These are phyloP conservation scores for Lypha dubia DNA, from an alignment of 2,888 invertebrate species.

Conservation along the genomic window DNA sequence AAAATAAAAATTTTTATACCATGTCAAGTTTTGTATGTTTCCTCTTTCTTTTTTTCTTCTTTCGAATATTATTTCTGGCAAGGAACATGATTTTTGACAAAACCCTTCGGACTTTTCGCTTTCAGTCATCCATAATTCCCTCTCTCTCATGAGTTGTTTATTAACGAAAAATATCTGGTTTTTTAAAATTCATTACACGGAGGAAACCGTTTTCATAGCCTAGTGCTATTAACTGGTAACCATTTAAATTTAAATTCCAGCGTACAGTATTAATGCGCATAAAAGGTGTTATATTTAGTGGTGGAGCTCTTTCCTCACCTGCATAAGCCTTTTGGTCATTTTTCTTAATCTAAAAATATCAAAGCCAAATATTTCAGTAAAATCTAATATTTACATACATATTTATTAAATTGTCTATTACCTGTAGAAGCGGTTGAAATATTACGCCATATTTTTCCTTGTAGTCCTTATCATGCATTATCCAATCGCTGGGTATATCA, in stretches of 20 bases:
- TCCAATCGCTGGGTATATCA: constrained; percentile 35
- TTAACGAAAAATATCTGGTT: constrained; percentile 5
- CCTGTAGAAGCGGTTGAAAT: constrained; percentile 75
- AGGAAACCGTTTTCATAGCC: constrained; percentile 82
- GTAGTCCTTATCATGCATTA: constrained; percentile 74
- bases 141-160: neutral
- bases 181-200: constrained; percentile 76
- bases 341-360: constrained; percentile 24
- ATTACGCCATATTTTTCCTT: constrained; percentile 79
- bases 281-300: constrained; percentile 72
- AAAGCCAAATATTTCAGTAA: neutral
- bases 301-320: constrained; percentile 72
- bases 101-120: neutral
- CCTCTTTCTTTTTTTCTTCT: too few species aligned
- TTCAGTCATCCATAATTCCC: neutral
- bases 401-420: constrained; percentile 49
- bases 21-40: too few species aligned
- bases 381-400: neutral
- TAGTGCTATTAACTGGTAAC: constrained; percentile 76
- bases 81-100: neutral
- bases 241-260: constrained; percentile 79
- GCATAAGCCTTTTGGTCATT: constrained; percentile 61
- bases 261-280: constrained; percentile 78
- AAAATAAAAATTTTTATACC: too few species aligned
- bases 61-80: too few species aligned